Conservation (phyloP, 2,113 vertebrate species). For the Orycteropus afer region DNA sequence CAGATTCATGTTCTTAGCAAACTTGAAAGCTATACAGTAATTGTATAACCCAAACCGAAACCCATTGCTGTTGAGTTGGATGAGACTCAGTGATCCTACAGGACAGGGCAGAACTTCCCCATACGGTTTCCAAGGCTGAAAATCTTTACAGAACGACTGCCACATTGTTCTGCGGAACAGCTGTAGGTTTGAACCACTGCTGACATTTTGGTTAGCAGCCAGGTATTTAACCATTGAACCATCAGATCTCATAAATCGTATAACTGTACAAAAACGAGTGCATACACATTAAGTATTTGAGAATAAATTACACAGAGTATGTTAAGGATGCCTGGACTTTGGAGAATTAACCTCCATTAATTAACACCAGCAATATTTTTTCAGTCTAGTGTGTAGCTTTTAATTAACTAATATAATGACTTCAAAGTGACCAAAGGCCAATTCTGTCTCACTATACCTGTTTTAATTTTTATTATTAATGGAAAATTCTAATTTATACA, state of each 20-base stretch:
- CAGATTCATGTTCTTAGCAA: neutral
- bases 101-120: too few species aligned
- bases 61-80: too few species aligned
- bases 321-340: neutral
- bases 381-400: neutral
- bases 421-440: constrained; percentile 32
- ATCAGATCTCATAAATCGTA: neutral
- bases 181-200: too few species aligned
- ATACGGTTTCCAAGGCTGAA: too few species aligned
- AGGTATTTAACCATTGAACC: too few species aligned
- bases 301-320: neutral
- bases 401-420: constrained; percentile 4
- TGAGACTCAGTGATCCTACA: too few species aligned
- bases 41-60: too few species aligned
- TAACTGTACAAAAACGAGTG: neutral
- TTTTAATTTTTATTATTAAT: constrained; percentile 52
- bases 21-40: neutral
- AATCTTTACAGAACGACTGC: too few species aligned
- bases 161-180: too few species aligned
- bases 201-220: too few species aligned
- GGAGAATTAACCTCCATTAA: neutral
- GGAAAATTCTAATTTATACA: constrained; percentile 45
- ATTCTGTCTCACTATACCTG: neutral
- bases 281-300: neutral
- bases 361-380: neutral